Evolutionary conservation across 2,888 invertebrate genomes (phyloP).

Genomic region (Boloria euphrosyne): DNA sequence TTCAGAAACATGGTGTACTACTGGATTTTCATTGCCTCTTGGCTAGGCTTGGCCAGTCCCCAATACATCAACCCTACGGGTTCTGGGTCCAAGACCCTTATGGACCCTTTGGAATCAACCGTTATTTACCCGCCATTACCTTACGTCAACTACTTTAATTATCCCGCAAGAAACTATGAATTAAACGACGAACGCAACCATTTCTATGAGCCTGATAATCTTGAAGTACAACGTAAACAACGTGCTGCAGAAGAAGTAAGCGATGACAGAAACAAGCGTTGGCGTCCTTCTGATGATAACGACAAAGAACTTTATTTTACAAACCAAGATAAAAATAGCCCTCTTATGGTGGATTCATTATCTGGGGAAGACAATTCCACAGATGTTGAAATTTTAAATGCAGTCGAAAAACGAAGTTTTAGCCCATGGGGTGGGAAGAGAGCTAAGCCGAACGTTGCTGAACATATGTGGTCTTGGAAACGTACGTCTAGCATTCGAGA

Average conservation of each 20-base stretch:
- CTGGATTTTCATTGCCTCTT: constrained; percentile 67
- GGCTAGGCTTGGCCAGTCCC: constrained; percentile 65
- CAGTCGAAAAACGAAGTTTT: constrained; percentile 64
- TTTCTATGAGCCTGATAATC: constrained; percentile 44
- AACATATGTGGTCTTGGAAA: constrained; percentile 73
- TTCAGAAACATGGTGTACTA: constrained; percentile 71
- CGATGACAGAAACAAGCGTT: constrained; percentile 48
- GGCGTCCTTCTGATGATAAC: constrained; percentile 56
- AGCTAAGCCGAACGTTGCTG: constrained; percentile 47
- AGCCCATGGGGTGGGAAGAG: constrained; percentile 78
- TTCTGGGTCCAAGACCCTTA: constrained; percentile 48
- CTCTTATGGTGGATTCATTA: constrained; percentile 47
- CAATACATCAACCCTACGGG: constrained; percentile 66
- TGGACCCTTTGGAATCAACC: constrained; percentile 52
- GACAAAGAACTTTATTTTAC: constrained; percentile 54
- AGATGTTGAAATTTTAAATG: constrained; percentile 41
- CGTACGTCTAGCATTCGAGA: constrained; percentile 60
- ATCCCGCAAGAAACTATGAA: constrained; percentile 45
- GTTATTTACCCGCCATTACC: constrained; percentile 53
- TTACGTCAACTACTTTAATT: constrained; percentile 55
- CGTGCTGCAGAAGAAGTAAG: constrained; percentile 41
- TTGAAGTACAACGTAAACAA: constrained; percentile 46
- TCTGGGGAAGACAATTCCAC: constrained; percentile 54
- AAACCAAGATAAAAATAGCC: constrained; percentile 48
- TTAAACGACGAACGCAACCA: constrained; percentile 44